Percentiles rank a stretch among this genome's conserved stretches.
Conservation (phyloP, 2,797 vertebrate species). For the Luscinia luscinia region DNA sequence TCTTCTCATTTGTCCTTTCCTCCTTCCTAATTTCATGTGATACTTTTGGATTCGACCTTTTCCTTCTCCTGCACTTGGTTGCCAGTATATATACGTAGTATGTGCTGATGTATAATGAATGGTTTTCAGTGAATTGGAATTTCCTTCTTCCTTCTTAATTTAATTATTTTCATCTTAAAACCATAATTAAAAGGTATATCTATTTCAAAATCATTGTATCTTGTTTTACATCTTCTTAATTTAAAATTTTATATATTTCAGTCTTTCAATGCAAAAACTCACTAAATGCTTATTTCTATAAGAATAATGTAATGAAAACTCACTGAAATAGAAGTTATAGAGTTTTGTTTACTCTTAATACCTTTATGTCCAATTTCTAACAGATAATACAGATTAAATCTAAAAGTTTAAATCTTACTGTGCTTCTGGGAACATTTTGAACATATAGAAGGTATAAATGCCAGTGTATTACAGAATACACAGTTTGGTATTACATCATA, state of each 20-base stretch:
- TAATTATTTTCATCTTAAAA: background rate
- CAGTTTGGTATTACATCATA: background rate
- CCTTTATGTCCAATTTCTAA: background rate
- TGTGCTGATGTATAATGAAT: background rate
- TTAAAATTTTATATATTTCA: background rate
- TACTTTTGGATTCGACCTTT: background rate
- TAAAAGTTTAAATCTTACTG: background rate
- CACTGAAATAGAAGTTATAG: background rate
- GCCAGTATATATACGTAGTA: background rate
- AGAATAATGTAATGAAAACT: background rate
- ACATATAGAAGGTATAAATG: background rate
- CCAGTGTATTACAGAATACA: background rate
- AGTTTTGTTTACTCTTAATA: background rate
- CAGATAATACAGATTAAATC: background rate
- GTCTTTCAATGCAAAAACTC: background rate
- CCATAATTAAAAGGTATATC: background rate
- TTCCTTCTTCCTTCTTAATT: background rate
- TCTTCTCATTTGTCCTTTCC: background rate
- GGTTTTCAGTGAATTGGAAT: background rate
- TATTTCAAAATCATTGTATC: background rate
- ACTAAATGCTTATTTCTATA: background rate
- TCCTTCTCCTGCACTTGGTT: background rate
- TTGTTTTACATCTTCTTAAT: background rate
- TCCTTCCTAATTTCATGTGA: background rate
- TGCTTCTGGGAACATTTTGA: background rate